phyloP scores from a whole-genome alignment of 2,888 invertebrate species.

The Meteorus cinctellus region DNA sequence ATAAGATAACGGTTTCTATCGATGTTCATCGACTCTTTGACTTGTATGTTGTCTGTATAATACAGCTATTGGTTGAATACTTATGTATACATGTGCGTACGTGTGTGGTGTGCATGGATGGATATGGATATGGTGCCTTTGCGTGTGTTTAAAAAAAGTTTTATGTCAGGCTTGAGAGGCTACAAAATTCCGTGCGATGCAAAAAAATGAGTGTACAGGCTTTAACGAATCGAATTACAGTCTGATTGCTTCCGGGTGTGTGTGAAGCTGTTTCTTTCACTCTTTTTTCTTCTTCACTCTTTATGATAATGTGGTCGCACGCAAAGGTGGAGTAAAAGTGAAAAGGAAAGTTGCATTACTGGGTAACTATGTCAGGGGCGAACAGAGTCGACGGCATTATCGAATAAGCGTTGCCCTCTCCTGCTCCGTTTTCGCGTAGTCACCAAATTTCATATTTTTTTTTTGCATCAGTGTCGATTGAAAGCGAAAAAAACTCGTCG shows the following conservation, averaged over 20 bases:
- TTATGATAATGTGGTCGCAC: background rate
- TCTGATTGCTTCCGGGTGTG: background rate
- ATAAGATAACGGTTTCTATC: slow-evolving; percentile 31
- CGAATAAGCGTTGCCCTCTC: slow-evolving; percentile 22
- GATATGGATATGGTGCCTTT: too few relatives aligned
- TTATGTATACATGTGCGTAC: background rate
- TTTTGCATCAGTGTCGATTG: background rate
- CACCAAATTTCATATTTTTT: slow-evolving; percentile 15
- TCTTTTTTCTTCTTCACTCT: slow-evolving; percentile 14
- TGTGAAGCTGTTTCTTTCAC: slow-evolving; percentile 6
- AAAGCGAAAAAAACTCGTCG: slow-evolving; percentile 14
- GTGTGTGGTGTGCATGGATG: background rate
- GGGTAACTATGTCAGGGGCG: slow-evolving; percentile 70
- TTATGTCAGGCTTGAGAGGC: too few relatives aligned
- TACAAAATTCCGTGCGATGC: too few relatives aligned
- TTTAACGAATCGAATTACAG: background rate
- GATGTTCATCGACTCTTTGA: slow-evolving; percentile 11
- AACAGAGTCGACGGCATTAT: slow-evolving; percentile 37
- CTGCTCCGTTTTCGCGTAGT: slow-evolving; percentile 22
- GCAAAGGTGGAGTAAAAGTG: slow-evolving; percentile 62
- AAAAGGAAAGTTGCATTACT: slow-evolving; percentile 70
- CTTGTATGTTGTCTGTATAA: background rate
- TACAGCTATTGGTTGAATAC: slow-evolving; percentile 7
- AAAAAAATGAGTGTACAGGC: background rate
- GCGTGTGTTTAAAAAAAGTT: too few relatives aligned